Conservation (phyloP, 2,113 vertebrate genomes). For the Pseudopodoces humilis region DNA sequence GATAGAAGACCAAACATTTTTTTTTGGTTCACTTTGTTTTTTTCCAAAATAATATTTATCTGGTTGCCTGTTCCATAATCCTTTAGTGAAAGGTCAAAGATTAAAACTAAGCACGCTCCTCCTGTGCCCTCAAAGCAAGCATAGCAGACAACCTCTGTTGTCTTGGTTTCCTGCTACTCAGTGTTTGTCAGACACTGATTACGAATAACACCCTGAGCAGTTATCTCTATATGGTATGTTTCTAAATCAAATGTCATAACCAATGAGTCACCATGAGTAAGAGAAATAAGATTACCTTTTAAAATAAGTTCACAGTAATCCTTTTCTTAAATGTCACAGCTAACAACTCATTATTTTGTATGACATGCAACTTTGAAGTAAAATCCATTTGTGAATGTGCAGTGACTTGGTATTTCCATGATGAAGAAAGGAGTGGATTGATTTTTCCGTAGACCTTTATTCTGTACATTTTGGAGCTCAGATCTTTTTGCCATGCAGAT, state of each 20-base stretch:
- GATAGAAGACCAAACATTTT: neutral
- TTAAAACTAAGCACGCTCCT: neutral
- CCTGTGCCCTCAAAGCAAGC: neutral
- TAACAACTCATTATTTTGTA: conserved; percentile 20
- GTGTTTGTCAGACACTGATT: conserved; percentile 45
- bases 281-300: conserved; percentile 44
- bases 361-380: neutral
- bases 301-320: conserved; percentile 48
- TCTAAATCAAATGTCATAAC: conserved; percentile 41
- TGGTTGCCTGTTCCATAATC: neutral
- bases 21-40: neutral
- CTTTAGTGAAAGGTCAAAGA: conserved; percentile 18
- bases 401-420: conserved; percentile 29
- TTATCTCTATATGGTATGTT: conserved; percentile 38
- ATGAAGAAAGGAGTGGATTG: neutral
- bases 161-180: conserved; percentile 39
- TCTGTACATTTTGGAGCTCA: neutral
- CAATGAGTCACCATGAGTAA: conserved; percentile 47
- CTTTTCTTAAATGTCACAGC: neutral
- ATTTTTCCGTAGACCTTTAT: neutral
- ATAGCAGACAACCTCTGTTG: neutral
- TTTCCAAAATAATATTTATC: neutral
- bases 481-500: neutral
- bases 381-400: neutral
- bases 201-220: neutral